A percentile compares a stretch with the other conserved stretches of the same genome.
Conservation (phyloP, 2,888 invertebrate genomes). For the Clistopyga incitator region DNA sequence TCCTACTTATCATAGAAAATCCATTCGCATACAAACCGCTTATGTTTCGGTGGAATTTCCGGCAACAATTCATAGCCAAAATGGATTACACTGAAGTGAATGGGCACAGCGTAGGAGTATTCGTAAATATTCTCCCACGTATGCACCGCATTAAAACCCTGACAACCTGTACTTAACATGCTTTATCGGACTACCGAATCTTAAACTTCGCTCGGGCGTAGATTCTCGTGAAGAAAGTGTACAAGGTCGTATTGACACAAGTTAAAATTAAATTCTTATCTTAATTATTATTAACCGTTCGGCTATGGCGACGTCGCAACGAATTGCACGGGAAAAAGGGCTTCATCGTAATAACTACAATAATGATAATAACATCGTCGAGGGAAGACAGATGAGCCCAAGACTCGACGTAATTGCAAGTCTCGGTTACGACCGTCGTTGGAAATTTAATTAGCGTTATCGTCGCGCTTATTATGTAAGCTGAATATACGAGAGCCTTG, state of each 20-base stretch:
- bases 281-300: neutral
- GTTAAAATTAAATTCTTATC: constrained; percentile 11
- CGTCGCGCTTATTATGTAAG: constrained; percentile 30
- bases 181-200: constrained; percentile 49
- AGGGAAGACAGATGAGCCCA: constrained; percentile 9
- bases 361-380: constrained; percentile 5
- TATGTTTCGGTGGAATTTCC: constrained; percentile 53
- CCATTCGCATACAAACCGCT: constrained; percentile 24
- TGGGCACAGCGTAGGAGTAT: constrained; percentile 53
- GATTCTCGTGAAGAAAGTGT: constrained; percentile 6
- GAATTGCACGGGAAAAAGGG: neutral
- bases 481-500: constrained; percentile 11
- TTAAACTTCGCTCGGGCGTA: constrained; percentile 41
- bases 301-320: neutral
- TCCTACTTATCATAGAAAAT: neutral
- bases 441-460: constrained; percentile 61
- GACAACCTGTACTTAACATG: constrained; percentile 45
- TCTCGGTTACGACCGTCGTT: constrained; percentile 38
- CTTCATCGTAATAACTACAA: constrained; percentile 28
- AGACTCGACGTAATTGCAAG: constrained; percentile 55
- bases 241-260: constrained; percentile 5
- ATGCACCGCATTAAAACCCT: constrained; percentile 1
- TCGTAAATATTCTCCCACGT: constrained; percentile 30
- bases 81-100: constrained; percentile 24
- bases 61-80: constrained; percentile 40